Evolutionary conservation across 1,140 invertebrate species (phyloP).

Genomic region (Trichonephila clavata): DNA sequence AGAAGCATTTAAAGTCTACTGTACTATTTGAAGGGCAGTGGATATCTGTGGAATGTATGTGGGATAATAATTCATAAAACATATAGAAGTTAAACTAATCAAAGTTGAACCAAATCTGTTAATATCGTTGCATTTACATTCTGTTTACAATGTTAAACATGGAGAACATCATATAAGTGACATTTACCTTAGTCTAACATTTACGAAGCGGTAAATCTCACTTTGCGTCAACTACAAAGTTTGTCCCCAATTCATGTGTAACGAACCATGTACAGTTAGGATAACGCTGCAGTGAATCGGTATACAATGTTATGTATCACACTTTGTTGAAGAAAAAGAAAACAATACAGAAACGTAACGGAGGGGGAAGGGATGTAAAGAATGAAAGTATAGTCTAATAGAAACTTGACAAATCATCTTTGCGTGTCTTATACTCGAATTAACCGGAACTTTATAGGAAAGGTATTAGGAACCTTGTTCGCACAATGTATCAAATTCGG

Average conservation of each 20-base stretch:
- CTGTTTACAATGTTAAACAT: no score
- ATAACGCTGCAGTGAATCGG: not conserved
- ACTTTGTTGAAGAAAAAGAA: not conserved
- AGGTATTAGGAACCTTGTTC: not conserved
- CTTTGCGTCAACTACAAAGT: not conserved
- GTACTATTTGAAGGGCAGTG: no score
- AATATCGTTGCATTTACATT: no score
- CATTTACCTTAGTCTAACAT: no score
- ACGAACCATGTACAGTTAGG: not conserved
- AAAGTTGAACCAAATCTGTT: no score
- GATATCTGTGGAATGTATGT: no score
- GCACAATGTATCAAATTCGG: slow-evolving; percentile 24
- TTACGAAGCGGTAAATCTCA: no score
- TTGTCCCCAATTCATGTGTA: not conserved
- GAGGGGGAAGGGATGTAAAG: not conserved
- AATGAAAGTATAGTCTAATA: not conserved
- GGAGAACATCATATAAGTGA: no score
- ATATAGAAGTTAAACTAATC: no score
- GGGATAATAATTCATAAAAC: no score
- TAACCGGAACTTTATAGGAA: slow-evolving; percentile 12
- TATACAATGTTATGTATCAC: not conserved
- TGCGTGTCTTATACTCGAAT: slow-evolving; percentile 12
- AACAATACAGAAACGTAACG: not conserved
- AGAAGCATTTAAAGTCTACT: no score
- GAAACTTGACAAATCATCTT: slow-evolving; percentile 29